Percentiles rank a stretch among this genome's conserved stretches.
These are phyloP conservation scores for Cliona cf. orientalis DNA, from an alignment of 37 sponge, comb jelly and placozoan species.

Conservation along the genomic window DNA sequence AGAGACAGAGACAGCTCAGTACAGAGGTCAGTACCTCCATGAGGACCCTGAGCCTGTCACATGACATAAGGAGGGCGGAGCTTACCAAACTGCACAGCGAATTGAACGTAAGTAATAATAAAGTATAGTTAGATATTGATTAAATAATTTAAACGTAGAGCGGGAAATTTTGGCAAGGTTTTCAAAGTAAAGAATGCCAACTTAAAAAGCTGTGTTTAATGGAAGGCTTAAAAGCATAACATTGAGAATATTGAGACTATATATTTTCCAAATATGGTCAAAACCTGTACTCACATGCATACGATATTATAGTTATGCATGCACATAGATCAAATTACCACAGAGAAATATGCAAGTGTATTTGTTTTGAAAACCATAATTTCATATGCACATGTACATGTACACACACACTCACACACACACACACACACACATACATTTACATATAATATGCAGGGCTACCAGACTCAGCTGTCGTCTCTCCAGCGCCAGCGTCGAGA, in stretches of 20 bases:
- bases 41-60: constrained; percentile 33
- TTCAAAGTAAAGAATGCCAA: too few relatives aligned
- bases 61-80: constrained; percentile 44
- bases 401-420: constrained; percentile 9
- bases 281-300: too few relatives aligned
- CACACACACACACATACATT: constrained; percentile 26
- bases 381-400: neutral
- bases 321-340: too few relatives aligned
- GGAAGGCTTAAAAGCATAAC: neutral
- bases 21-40: neutral
- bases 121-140: too few relatives aligned
- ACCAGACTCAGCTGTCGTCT: constrained; percentile 24
- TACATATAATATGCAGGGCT: neutral
- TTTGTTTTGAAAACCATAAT: too few relatives aligned
- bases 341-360: too few relatives aligned
- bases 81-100: constrained; percentile 36
- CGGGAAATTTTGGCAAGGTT: too few relatives aligned
- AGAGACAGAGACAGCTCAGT: constrained; percentile 29
- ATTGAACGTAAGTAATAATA: constrained; percentile 31
- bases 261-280: too few relatives aligned
- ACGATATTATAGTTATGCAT: too few relatives aligned
- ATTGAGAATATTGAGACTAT: too few relatives aligned
- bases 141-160: too few relatives aligned
- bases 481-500: constrained; percentile 24
- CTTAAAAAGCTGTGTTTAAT: neutral